These are phyloP conservation scores for Euglossa dilemma DNA, from an alignment of 1,140 invertebrate species.

Conservation along the genomic window DNA sequence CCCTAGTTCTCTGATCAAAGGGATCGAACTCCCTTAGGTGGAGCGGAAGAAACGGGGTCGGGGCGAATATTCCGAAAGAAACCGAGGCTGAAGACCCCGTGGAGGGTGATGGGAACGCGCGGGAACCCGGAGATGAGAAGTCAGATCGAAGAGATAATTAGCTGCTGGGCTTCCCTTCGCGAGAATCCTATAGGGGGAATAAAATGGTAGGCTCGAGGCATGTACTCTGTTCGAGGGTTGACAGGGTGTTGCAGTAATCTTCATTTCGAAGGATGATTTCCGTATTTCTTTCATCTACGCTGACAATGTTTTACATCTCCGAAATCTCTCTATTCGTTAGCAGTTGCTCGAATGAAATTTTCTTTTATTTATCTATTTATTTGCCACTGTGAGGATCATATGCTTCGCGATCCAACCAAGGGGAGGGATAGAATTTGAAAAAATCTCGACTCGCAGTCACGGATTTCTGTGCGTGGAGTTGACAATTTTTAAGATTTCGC, in stretches of 20 bases:
- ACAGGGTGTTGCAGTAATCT: background rate
- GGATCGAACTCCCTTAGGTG: slow-evolving; percentile 37
- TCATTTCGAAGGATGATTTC: background rate
- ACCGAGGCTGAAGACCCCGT: slow-evolving; percentile 23
- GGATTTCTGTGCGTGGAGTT: too few species aligned
- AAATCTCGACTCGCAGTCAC: too few species aligned
- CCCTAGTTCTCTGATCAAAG: slow-evolving; percentile 52
- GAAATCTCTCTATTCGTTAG: too few species aligned
- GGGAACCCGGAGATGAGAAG: slow-evolving; percentile 9
- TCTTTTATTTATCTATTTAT: too few species aligned
- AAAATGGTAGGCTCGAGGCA: background rate
- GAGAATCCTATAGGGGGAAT: background rate
- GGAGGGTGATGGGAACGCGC: background rate
- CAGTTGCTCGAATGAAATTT: too few species aligned
- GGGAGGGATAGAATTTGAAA: too few species aligned
- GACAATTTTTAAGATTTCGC: too few species aligned
- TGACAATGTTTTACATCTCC: too few species aligned
- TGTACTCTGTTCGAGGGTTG: background rate
- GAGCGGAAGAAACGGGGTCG: slow-evolving; percentile 1
- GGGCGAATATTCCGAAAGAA: slow-evolving; percentile 29
- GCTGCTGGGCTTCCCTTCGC: slow-evolving; percentile 24
- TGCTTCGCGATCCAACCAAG: too few species aligned
- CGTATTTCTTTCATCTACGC: too few species aligned
- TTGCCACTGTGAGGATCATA: too few species aligned
- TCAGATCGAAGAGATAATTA: slow-evolving; percentile 52